phyloP scores from a whole-genome alignment of 2,888 invertebrate genomes.

The Teleogryllus oceanicus region DNA sequence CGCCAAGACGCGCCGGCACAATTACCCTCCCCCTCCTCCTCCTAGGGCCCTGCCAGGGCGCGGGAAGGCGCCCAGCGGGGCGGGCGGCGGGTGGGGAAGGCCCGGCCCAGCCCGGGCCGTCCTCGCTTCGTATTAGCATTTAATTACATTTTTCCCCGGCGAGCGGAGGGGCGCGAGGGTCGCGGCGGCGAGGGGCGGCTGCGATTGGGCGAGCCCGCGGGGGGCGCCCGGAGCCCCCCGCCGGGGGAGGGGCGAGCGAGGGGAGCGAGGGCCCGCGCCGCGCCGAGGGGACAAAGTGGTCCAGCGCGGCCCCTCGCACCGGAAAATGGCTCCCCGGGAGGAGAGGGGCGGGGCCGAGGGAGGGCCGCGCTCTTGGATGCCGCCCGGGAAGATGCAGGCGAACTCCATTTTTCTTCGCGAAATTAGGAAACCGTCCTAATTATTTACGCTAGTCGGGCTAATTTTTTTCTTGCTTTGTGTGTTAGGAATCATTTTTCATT shows the following conservation, averaged over 20 bases:
- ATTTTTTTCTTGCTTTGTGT: neutral
- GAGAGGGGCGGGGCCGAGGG: neutral
- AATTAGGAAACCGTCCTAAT: no score
- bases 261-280: neutral
- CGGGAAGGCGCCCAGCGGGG: neutral
- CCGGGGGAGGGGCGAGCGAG: neutral
- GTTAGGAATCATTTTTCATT: neutral
- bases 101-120: neutral
- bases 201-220: neutral
- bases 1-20: neutral
- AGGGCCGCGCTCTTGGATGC: no score
- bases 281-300: neutral
- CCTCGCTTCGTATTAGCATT: neutral
- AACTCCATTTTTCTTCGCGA: neutral
- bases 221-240: slow-evolving; percentile 4
- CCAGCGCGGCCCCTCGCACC: neutral
- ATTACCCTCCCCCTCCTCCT: neutral
- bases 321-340: neutral
- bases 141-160: slow-evolving; percentile 18
- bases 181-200: neutral
- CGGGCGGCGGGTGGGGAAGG: neutral
- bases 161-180: neutral
- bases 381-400: neutral
- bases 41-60: neutral
- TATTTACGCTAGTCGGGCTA: neutral